Percentiles rank a stretch among this genome's conserved stretches.
These are phyloP conservation scores for Ctenomys sociabilis DNA, from an alignment of 2,113 vertebrate genomes.

Conservation along the genomic window DNA sequence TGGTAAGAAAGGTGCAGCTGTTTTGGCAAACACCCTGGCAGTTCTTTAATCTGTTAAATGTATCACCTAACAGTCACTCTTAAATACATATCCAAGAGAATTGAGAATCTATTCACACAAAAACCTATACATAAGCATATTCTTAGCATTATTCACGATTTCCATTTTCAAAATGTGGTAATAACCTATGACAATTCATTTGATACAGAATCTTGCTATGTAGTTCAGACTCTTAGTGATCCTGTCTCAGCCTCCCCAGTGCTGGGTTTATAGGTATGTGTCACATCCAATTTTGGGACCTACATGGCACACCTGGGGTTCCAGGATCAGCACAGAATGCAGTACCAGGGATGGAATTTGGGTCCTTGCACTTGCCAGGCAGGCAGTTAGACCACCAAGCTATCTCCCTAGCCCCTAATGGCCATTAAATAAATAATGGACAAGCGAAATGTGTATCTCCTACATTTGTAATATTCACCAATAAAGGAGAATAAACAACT, in stretches of 20 bases:
- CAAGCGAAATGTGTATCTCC: background rate
- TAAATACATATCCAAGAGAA: background rate
- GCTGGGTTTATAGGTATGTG: too few relatives aligned
- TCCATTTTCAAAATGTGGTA: background rate
- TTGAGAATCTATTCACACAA: background rate
- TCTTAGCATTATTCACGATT: background rate
- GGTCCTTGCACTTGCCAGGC: too few relatives aligned
- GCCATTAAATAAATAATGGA: background rate
- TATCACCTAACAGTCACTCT: background rate
- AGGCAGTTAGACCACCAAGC: too few relatives aligned
- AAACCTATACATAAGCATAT: background rate
- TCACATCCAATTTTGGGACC: too few relatives aligned
- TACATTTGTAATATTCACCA: background rate
- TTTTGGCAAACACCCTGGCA: background rate
- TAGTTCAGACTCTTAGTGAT: too few relatives aligned
- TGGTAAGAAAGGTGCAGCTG: background rate
- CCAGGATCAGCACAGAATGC: too few relatives aligned
- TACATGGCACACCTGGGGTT: too few relatives aligned
- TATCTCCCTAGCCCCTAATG: background rate
- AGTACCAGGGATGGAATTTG: too few relatives aligned
- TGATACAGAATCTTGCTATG: too few relatives aligned
- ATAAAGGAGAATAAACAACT: background rate
- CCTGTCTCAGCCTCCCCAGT: too few relatives aligned
- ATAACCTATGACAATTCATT: background rate
- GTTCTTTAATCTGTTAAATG: conserved; percentile 8